phyloP scores from a whole-genome alignment of 2,888 invertebrate species.

The Drosophila histrio region DNA sequence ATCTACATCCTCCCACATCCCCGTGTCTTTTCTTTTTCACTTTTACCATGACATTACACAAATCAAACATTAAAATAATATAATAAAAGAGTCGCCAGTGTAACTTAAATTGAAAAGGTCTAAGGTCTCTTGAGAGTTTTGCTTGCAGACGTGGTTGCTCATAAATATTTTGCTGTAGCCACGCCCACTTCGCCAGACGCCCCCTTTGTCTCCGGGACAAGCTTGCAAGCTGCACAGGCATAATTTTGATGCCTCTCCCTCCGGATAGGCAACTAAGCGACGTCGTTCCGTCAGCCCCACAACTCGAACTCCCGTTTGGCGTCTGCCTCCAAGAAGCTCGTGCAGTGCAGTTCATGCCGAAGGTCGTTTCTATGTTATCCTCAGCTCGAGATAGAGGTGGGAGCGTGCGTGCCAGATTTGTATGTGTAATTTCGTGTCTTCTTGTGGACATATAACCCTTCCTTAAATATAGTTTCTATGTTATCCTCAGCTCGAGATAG shows the following conservation, averaged over 20 bases:
- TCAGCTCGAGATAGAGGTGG: not conserved
- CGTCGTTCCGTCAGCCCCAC: constrained; percentile 10
- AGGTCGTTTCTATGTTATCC: constrained; percentile 41
- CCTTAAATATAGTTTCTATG: too few relatives aligned
- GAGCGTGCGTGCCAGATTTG: not conserved
- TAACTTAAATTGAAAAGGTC: constrained; percentile 29
- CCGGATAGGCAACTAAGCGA: constrained; percentile 13
- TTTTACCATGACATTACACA: not conserved
- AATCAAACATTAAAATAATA: constrained; percentile 9
- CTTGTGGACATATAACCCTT: too few relatives aligned
- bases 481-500: not conserved
- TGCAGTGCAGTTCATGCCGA: constrained; percentile 61
- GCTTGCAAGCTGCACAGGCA: constrained; percentile 62
- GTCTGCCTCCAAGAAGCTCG: constrained; percentile 2
- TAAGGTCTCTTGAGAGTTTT: constrained; percentile 47
- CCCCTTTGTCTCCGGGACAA: constrained; percentile 16
- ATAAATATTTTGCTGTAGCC: constrained; percentile 49
- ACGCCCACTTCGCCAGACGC: not conserved
- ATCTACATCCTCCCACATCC: not conserved
- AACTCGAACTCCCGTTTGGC: not conserved
- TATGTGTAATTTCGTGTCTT: too few relatives aligned
- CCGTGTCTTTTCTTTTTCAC: too few relatives aligned
- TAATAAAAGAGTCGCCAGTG: constrained; percentile 7
- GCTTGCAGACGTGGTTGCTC: constrained; percentile 54
- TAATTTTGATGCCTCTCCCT: constrained; percentile 54